phyloP scores from a whole-genome alignment of 2,113 vertebrate genomes.

The Bujurquina vittata region DNA sequence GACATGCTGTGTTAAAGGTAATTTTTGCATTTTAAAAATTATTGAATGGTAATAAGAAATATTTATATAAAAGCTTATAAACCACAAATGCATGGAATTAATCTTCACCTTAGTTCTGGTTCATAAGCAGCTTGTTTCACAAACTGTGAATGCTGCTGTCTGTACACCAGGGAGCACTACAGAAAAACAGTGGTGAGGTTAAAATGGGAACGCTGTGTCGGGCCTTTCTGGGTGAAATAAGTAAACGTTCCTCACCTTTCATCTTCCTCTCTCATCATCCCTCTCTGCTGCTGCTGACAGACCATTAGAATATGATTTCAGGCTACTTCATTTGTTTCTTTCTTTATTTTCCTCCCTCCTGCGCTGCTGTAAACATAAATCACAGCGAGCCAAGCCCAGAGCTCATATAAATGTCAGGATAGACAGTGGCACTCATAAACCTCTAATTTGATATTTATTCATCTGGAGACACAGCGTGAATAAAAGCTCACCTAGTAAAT shows the following conservation, averaged over 20 bases:
- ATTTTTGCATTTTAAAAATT: neutral
- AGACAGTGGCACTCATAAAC: constrained; percentile 77
- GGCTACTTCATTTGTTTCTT: constrained; percentile 69
- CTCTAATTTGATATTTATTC: constrained; percentile 79
- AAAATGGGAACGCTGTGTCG: neutral
- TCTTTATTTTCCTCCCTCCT: constrained; percentile 23
- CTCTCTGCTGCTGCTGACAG: constrained; percentile 38
- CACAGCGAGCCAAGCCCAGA: constrained; percentile 54
- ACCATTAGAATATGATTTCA: constrained; percentile 61
- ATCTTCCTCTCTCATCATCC: constrained; percentile 6
- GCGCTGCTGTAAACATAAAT: constrained; percentile 72
- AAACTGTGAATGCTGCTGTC: neutral
- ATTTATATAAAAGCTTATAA: neutral
- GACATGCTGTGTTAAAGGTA: neutral
- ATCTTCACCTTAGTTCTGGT: too few relatives aligned
- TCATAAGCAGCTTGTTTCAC: too few relatives aligned
- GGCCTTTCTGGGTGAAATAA: neutral
- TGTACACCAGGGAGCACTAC: neutral
- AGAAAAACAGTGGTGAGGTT: neutral
- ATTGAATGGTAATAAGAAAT: neutral
- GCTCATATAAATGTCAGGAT: constrained; percentile 78
- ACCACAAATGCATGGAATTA: too few relatives aligned
- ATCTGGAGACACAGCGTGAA: constrained; percentile 71
- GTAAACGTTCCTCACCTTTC: neutral
- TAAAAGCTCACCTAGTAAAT: constrained; percentile 70